Base-by-base conservation (phyloP, 2,888 invertebrate species). In the Enoplolaimus lenunculus region DNA sequence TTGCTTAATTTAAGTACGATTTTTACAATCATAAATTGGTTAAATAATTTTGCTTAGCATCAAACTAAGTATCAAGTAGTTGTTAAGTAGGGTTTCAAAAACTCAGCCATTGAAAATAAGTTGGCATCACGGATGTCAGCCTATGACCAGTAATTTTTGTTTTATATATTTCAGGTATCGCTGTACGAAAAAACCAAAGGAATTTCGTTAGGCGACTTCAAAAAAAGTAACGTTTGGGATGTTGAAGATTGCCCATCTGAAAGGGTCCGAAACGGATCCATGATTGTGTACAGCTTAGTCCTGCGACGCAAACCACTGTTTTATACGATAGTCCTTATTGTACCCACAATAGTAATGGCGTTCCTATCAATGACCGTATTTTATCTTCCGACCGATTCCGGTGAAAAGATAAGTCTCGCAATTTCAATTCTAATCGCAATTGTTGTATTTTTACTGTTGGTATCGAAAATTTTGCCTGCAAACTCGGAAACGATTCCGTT, bases 361-460 rank as follows among this genome's bases (percentile, higher is more conserved):
- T 97, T 99, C 84, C 89, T 99, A 76, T 95, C 94, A 81, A 94
- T 99, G 62, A 86, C 95, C 77, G 95, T 98, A 71, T 99, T 98
- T 84, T 97, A 97, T 81, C 85, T 98, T 79, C 98, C 98, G 33
- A 94, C 97, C 31, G 98, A 98, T 85, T 95, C 95, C 71, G 95
- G 94, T 68, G 97, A 98, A 86, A 98, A 97, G 86, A 84, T 84
- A 74, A 85, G 84, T 1, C 77, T 84, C 69, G 97, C 97, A 78
- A 98, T 98, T 80, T 95, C 94, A 82, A 97, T 99, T 87, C 86
- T 98, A 78, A 90, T 98, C 81, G 97, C 98, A 83, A 87, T 98
- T 86, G 97, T 97, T 84, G 98, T 98, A 87, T 98, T 98, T 85
- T 87, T 98, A 82, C 85, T 98, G 81, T 87, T 98, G 77, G 95